Conservation (phyloP, 2,888 invertebrate genomes). For the Drosophila longiperda region DNA sequence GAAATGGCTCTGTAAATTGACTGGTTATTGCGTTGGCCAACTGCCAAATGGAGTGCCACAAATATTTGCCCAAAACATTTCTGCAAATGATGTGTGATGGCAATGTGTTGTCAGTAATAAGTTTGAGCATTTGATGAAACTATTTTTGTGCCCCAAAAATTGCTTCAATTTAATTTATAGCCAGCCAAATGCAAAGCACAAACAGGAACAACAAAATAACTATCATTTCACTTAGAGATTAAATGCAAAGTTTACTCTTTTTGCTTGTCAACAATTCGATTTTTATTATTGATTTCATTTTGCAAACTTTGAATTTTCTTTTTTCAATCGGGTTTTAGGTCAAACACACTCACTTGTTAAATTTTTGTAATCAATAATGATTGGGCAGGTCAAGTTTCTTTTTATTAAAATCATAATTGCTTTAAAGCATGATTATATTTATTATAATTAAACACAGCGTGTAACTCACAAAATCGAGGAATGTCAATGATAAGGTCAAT, state of each 20-base stretch:
- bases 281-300: neutral
- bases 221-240: neutral
- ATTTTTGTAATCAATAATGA: no score
- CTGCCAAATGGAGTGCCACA: conserved; percentile 39
- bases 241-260: neutral
- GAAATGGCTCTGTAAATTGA: conserved; percentile 7
- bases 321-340: neutral
- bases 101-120: neutral
- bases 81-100: conserved; percentile 23
- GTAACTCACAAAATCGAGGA: conserved; percentile 12
- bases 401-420: neutral
- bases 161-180: neutral
- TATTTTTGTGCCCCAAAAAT: neutral
- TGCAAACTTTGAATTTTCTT: neutral
- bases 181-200: neutral
- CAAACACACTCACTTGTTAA: neutral
- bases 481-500: conserved; percentile 54
- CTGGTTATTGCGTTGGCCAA: conserved; percentile 4
- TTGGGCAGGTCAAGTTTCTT: neutral
- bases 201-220: neutral
- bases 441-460: neutral
- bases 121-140: neutral
- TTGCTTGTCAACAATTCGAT: neutral
- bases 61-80: conserved; percentile 43
- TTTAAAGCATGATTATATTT: neutral